These are phyloP conservation scores for Diachasmimorpha longicaudata DNA, from an alignment of 1,140 invertebrate species.

Conservation along the genomic window DNA sequence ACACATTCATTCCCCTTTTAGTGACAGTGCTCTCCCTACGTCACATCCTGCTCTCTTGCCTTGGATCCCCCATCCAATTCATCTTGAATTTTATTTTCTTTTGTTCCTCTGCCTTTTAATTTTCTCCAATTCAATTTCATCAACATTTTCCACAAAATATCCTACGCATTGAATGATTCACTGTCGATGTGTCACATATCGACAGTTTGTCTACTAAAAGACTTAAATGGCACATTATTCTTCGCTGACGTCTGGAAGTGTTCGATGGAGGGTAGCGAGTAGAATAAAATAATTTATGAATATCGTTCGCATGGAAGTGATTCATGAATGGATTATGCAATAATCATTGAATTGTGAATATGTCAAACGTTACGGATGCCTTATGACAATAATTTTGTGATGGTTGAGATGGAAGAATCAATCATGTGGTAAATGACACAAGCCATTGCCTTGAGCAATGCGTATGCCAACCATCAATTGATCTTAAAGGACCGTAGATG, in stretches of 20 bases:
- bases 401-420: neutral
- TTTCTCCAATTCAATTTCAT: neutral
- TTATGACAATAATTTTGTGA: neutral
- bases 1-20: neutral
- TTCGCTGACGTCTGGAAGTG: too few species aligned
- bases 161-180: neutral
- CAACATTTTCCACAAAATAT: neutral
- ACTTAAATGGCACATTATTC: too few species aligned
- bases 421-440: neutral
- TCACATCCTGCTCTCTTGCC: conserved; percentile 55
- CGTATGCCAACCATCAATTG: neutral
- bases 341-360: neutral
- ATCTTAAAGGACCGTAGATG: neutral
- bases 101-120: neutral
- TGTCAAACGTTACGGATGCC: neutral
- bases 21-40: conserved; percentile 43
- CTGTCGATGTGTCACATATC: too few species aligned
- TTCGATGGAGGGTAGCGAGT: too few species aligned
- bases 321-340: neutral
- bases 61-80: conserved; percentile 13
- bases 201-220: too few species aligned
- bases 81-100: neutral
- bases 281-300: too few species aligned
- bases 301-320: neutral
- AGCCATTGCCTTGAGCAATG: neutral